Evolutionary conservation across 2,797 vertebrate genomes (phyloP).

Genomic region (Sebastes dallii): DNA sequence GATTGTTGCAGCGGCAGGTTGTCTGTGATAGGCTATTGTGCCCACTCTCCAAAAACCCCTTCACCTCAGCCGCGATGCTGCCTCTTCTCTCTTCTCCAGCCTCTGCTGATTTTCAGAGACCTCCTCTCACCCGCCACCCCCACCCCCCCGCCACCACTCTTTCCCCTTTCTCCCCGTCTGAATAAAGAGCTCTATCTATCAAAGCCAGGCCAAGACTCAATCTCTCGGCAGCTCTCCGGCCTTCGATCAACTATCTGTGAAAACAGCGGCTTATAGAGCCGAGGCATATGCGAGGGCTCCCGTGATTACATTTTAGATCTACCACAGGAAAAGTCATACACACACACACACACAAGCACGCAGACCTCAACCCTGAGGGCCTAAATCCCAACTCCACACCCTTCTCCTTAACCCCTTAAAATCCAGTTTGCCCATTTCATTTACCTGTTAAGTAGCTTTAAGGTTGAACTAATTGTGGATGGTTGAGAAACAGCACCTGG

Average conservation of each 20-base stretch:
- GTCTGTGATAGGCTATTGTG: slow-evolving; percentile 77
- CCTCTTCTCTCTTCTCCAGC: slow-evolving; percentile 57
- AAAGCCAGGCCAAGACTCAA: slow-evolving; percentile 64
- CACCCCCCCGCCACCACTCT: neutral
- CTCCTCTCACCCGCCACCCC: neutral
- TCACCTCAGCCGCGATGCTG: slow-evolving; percentile 62
- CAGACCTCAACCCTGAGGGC: neutral
- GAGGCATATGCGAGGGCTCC: slow-evolving; percentile 45
- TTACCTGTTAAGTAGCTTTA: slow-evolving; percentile 1
- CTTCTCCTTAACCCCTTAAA: neutral
- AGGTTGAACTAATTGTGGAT: neutral
- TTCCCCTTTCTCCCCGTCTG: slow-evolving; percentile 38
- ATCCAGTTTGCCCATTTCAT: neutral
- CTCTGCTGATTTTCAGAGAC: slow-evolving; percentile 54
- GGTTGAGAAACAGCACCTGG: neutral
- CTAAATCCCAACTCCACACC: slow-evolving; percentile 1
- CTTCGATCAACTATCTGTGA: slow-evolving; percentile 68
- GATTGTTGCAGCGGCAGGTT: slow-evolving; percentile 76
- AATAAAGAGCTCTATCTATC: slow-evolving; percentile 75
- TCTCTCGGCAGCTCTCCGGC: slow-evolving; percentile 54
- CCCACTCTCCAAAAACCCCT: slow-evolving; percentile 70
- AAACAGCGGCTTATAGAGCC: slow-evolving; percentile 62
- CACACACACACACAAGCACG: neutral
- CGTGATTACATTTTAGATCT: slow-evolving; percentile 63
- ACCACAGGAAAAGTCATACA: slow-evolving; percentile 30